Evolutionary conservation across 1,140 invertebrate species (phyloP).

Genomic region (Drosophila nigromelanica): DNA sequence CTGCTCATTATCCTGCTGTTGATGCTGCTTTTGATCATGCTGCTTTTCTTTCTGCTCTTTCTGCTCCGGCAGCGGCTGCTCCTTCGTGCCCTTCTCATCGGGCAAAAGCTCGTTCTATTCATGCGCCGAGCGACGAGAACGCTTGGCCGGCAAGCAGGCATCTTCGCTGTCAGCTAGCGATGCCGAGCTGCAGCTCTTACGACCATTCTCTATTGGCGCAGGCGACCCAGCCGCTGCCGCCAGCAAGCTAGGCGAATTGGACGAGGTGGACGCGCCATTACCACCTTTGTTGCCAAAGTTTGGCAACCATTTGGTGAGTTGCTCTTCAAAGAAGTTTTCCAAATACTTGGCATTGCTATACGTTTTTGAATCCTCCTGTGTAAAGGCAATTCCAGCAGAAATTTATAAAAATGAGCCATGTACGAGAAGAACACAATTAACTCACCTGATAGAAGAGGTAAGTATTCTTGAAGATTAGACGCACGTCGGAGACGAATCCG

Average conservation of each 20-base stretch:
- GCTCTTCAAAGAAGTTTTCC: conserved; percentile 93
- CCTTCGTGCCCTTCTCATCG: conserved; percentile 48
- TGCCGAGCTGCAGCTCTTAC: conserved; percentile 72
- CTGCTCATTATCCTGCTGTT: neutral
- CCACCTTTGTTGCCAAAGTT: conserved; percentile 86
- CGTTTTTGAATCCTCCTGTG: conserved; percentile 91
- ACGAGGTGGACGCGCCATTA: conserved; percentile 41
- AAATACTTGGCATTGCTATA: conserved; percentile 92
- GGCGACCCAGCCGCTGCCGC: conserved; percentile 50
- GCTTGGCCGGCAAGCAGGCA: conserved; percentile 70
- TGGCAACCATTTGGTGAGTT: conserved; percentile 92
- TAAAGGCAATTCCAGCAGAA: conserved; percentile 59
- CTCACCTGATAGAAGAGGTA: conserved; percentile 93
- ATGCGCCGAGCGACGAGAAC: conserved; percentile 58
- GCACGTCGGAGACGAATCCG: conserved; percentile 92
- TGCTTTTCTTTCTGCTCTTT: conserved; percentile 6
- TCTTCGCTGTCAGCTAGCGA: conserved; percentile 70
- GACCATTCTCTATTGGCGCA: conserved; percentile 69
- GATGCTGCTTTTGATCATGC: neutral
- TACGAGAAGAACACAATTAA: conserved; percentile 41
- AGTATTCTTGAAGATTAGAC: conserved; percentile 94
- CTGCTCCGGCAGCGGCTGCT: conserved; percentile 10
- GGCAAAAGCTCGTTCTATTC: conserved; percentile 81
- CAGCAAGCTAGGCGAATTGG: conserved; percentile 56
- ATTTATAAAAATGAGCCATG: conserved; percentile 21